Conservation (phyloP, 2,113 vertebrate species). For the Chloroceryle aenea region DNA sequence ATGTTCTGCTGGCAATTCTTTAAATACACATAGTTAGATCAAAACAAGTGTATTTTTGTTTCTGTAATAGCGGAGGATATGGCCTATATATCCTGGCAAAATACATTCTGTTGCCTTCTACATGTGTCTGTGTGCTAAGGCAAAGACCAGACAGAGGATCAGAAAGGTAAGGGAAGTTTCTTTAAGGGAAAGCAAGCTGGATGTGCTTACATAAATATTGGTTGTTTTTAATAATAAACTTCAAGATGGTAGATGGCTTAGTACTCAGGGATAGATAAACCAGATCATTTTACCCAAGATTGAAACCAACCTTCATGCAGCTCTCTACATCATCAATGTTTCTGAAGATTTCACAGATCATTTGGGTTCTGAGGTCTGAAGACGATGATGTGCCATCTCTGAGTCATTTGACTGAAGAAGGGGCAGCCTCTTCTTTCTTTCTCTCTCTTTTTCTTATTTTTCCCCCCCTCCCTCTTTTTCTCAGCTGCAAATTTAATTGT, state of each 20-base stretch:
- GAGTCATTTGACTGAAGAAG: constrained; percentile 67
- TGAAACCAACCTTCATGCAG: background rate
- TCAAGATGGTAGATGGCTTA: background rate
- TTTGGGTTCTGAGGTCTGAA: constrained; percentile 15
- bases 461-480: background rate
- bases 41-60: constrained; percentile 1
- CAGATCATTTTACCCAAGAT: background rate
- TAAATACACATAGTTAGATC: background rate
- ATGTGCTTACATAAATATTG: background rate
- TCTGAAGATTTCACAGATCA: constrained; percentile 29
- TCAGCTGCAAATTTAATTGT: constrained; percentile 52
- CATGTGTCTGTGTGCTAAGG: background rate
- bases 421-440: background rate
- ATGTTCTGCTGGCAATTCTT: constrained; percentile 17
- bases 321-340: constrained; percentile 12
- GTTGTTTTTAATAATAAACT: background rate
- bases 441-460: background rate
- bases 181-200: background rate
- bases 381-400: background rate
- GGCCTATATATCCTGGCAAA: background rate
- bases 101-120: background rate
- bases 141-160: background rate
- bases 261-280: background rate
- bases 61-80: background rate
- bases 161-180: background rate